Conservation (phyloP, 2,113 vertebrate species). For the Zeus faber region DNA sequence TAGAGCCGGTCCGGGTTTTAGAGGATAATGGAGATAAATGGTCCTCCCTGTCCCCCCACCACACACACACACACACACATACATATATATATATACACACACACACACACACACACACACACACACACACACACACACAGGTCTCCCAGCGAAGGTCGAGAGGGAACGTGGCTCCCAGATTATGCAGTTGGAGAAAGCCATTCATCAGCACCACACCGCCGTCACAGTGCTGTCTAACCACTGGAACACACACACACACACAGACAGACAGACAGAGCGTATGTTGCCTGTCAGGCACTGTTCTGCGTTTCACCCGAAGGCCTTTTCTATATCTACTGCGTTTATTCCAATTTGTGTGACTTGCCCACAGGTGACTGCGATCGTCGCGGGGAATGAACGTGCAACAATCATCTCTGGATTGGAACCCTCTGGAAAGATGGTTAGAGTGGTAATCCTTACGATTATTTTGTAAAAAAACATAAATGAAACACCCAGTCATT, state of each 20-base stretch:
- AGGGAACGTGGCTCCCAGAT: constrained; percentile 29
- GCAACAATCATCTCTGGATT: too few species aligned
- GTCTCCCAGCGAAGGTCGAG: constrained; percentile 32
- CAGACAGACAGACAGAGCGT: constrained; percentile 15
- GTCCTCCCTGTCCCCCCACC: constrained; percentile 15
- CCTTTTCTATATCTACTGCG: too few species aligned
- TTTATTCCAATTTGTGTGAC: too few species aligned
- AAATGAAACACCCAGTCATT: too few species aligned
- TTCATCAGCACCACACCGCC: constrained; percentile 39
- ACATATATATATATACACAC: constrained; percentile 3
- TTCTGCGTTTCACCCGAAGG: too few species aligned
- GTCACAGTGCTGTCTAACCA: constrained; percentile 45
- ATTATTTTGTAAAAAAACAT: too few species aligned
- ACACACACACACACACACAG: constrained; percentile 8
- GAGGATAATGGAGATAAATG: constrained; percentile 44
- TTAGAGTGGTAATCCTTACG: too few species aligned
- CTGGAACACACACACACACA: constrained; percentile 17
- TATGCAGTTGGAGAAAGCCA: constrained; percentile 38
- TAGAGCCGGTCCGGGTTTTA: constrained; percentile 11
- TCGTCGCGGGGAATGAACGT: too few species aligned
- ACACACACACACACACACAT: constrained; percentile 13
- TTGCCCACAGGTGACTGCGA: too few species aligned
- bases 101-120: constrained; percentile 6
- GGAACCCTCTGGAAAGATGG: too few species aligned
- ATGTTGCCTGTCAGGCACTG: too few species aligned